Evolutionary conservation across 2,888 invertebrate species (phyloP).

Genomic region (Augochlorella aurata): DNA sequence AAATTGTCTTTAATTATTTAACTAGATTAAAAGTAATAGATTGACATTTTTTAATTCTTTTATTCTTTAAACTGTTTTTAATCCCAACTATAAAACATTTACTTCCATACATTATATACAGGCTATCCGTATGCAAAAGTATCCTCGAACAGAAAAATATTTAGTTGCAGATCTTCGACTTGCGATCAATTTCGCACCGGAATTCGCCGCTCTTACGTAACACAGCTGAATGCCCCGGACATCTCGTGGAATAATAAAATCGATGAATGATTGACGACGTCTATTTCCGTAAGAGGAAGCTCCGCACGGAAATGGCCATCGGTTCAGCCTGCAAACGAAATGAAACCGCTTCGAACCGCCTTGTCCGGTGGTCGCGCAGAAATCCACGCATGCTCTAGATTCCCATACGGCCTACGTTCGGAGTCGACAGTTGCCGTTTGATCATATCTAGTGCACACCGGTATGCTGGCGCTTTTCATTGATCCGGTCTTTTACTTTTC

Average conservation of each 20-base stretch:
- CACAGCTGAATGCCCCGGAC: no score
- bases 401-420: slow-evolving; percentile 4
- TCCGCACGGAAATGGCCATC: background rate
- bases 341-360: slow-evolving; percentile 10
- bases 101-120: no score
- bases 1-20: no score
- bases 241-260: background rate
- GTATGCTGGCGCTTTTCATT: slow-evolving; percentile 48
- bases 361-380: background rate
- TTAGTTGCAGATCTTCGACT: no score
- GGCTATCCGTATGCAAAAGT: no score
- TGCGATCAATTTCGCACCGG: no score
- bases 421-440: slow-evolving; percentile 21
- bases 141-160: no score
- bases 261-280: background rate
- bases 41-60: no score
- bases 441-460: slow-evolving; percentile 47
- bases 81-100: no score
- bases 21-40: no score
- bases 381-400: slow-evolving; percentile 11
- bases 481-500: slow-evolving; percentile 37
- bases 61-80: no score
- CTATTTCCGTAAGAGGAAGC: background rate
- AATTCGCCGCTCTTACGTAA: no score
- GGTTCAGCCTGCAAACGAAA: background rate